Conservation (phyloP, 2,797 vertebrate genomes). For the Tokudaia tokunoshimensis region DNA sequence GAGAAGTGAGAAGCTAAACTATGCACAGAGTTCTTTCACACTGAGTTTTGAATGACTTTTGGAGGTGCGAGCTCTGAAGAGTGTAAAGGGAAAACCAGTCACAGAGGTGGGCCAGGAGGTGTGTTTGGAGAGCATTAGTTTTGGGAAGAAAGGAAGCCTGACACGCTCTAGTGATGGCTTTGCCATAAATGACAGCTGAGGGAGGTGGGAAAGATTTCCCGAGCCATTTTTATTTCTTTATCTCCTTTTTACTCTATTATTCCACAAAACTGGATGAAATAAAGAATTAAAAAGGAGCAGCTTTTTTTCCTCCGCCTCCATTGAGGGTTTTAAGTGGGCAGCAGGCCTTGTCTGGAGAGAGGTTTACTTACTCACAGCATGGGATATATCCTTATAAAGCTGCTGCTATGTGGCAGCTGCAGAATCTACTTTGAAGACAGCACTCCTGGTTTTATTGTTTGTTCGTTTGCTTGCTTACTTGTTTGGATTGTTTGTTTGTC, state of each 20-base stretch:
- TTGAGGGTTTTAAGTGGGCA: neutral
- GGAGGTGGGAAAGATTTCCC: neutral
- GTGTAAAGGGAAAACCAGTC: slow-evolving; percentile 40
- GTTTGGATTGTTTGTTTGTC: neutral
- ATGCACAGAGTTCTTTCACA: slow-evolving; percentile 13
- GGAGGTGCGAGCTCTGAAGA: slow-evolving; percentile 45
- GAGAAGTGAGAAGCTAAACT: slow-evolving; percentile 32
- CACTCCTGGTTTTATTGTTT: neutral
- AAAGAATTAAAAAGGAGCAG: neutral
- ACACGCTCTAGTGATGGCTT: neutral
- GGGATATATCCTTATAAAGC: slow-evolving; percentile 24
- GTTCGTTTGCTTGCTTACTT: neutral
- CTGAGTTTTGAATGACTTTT: slow-evolving; percentile 55
- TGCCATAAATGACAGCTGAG: neutral
- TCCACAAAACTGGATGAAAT: slow-evolving; percentile 16
- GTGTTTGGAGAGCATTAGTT: neutral
- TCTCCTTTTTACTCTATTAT: neutral
- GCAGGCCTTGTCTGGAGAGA: slow-evolving; percentile 43
- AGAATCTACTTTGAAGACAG: neutral
- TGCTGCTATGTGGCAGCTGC: neutral
- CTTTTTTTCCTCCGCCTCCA: neutral
- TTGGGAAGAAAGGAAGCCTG: neutral
- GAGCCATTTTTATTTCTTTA: neutral
- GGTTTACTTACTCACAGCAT: slow-evolving; percentile 29
- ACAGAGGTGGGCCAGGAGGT: slow-evolving; percentile 31